phyloP scores from a whole-genome alignment of 2,888 invertebrate species.

The Parnassius mnemosyne region DNA sequence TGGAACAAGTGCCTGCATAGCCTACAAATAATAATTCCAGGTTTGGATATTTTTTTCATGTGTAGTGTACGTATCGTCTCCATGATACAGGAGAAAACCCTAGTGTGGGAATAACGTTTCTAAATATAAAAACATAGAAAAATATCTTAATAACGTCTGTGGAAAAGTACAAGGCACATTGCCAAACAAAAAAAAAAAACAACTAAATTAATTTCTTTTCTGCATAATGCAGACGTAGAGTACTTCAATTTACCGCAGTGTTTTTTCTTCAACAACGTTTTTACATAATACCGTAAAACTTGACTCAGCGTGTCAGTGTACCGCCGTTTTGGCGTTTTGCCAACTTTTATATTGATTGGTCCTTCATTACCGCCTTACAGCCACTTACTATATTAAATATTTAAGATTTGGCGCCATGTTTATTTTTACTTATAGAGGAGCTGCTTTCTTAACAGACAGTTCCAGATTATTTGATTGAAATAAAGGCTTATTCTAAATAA shows the following conservation, averaged over 20 bases:
- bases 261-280: slow-evolving; percentile 15
- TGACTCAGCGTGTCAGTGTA: slow-evolving; percentile 19
- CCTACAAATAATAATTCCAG: too few species aligned
- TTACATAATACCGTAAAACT: slow-evolving; percentile 21
- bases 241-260: slow-evolving; percentile 16
- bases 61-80: too few species aligned
- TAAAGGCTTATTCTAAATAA: too few species aligned
- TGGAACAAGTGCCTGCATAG: too few species aligned
- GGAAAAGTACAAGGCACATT: background rate
- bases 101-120: too few species aligned
- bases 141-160: too few species aligned
- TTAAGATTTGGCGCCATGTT: background rate
- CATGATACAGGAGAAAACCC: too few species aligned
- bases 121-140: too few species aligned
- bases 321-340: slow-evolving; percentile 26
- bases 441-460: background rate
- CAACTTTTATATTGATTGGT: slow-evolving; percentile 29
- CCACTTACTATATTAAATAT: slow-evolving; percentile 11
- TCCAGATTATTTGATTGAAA: too few species aligned
- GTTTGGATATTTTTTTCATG: too few species aligned
- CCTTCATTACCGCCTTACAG: slow-evolving; percentile 2
- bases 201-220: background rate
- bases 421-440: background rate
- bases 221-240: slow-evolving; percentile 3
- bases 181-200: background rate